Conservation (phyloP, 2,888 invertebrate genomes). For the Smittia sp. region DNA sequence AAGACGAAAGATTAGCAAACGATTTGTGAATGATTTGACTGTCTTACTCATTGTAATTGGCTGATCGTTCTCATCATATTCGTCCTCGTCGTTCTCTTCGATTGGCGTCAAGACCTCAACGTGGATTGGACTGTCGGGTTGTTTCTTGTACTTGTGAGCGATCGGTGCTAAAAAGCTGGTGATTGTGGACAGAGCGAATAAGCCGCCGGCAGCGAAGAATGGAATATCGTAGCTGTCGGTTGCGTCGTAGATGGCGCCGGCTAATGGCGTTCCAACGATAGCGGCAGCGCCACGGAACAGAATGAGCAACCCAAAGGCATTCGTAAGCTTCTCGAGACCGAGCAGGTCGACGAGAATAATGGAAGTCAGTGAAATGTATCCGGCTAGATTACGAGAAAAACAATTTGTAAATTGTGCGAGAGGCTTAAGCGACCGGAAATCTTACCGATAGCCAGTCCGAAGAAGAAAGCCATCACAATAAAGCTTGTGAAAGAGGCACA, state of each 20-base stretch:
- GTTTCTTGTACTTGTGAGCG: conserved; percentile 59
- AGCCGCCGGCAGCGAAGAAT: conserved; percentile 87
- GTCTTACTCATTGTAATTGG: conserved; percentile 62
- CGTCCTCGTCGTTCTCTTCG: conserved; percentile 79
- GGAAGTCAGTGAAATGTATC: conserved; percentile 96
- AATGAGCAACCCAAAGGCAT: conserved; percentile 94
- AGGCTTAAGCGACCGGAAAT: background rate
- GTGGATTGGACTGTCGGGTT: conserved; percentile 62
- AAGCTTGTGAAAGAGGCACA: conserved; percentile 74
- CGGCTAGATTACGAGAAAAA: conserved; percentile 60
- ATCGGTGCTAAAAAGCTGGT: conserved; percentile 81
- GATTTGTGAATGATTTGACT: background rate
- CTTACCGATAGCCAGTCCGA: conserved; percentile 89
- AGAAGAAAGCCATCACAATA: conserved; percentile 78
- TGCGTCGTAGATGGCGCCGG: conserved; percentile 86
- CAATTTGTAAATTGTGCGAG: background rate
- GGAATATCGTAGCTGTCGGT: conserved; percentile 82
- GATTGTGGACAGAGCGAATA: conserved; percentile 80
- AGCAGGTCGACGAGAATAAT: conserved; percentile 95
- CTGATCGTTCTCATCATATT: conserved; percentile 70
- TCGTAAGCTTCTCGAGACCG: conserved; percentile 92
- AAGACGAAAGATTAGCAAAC: conserved; percentile 38
- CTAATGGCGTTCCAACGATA: conserved; percentile 77
- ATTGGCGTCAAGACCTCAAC: conserved; percentile 76
- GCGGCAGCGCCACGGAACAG: conserved; percentile 93